phyloP scores from a whole-genome alignment of 2,888 invertebrate species.

The Latheticus oryzae region DNA sequence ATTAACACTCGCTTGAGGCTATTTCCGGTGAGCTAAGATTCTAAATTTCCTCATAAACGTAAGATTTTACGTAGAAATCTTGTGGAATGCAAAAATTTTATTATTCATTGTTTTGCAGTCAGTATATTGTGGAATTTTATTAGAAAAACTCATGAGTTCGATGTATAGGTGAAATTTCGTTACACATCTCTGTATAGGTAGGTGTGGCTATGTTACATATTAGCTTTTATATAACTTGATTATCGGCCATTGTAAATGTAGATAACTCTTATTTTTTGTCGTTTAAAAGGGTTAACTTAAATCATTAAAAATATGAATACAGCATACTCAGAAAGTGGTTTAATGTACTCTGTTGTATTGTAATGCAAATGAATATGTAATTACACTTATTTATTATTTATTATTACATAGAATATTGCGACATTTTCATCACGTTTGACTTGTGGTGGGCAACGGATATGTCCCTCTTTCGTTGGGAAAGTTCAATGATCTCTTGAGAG shows the following conservation, averaged over 20 bases:
- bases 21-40: no score
- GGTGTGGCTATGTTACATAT: not conserved
- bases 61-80: no score
- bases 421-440: constrained; percentile 35
- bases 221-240: not conserved
- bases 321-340: no score
- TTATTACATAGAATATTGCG: constrained; percentile 34
- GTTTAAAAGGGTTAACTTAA: constrained; percentile 12
- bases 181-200: no score
- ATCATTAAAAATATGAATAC: no score
- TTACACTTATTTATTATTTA: constrained; percentile 25
- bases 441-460: constrained; percentile 4
- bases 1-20: constrained; percentile 13
- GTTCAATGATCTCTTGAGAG: constrained; percentile 21
- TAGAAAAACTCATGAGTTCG: no score
- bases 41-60: no score
- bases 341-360: constrained; percentile 15
- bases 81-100: no score
- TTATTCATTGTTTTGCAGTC: not conserved
- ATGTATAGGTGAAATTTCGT: no score
- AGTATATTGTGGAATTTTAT: no score
- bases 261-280: constrained; percentile 1
- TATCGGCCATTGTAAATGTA: not conserved
- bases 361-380: constrained; percentile 28
- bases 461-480: constrained; percentile 26